These are phyloP conservation scores for Pristionchus mayeri DNA, from an alignment of 2,888 invertebrate genomes.

Conservation along the genomic window DNA sequence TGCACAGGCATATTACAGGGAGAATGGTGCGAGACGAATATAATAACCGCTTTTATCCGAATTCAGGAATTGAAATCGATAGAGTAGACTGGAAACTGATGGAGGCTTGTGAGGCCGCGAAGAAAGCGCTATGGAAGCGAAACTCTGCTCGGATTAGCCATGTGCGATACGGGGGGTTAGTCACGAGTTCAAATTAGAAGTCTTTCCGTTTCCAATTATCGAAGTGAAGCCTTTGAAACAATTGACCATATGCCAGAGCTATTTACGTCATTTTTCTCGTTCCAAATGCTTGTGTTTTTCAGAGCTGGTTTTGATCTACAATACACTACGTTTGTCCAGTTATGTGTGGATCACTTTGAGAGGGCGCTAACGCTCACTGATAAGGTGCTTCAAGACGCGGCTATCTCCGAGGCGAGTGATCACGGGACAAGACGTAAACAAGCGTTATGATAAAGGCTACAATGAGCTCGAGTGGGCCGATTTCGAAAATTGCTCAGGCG, in stretches of 20 bases:
- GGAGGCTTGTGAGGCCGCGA: not conserved
- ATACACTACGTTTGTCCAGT: not conserved
- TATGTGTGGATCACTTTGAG: constrained; percentile 35
- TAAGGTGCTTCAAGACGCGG: not conserved
- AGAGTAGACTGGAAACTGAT: too few relatives aligned
- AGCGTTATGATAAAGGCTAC: not conserved
- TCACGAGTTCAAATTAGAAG: too few relatives aligned
- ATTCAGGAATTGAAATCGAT: too few relatives aligned
- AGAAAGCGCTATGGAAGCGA: not conserved
- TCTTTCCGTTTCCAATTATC: too few relatives aligned
- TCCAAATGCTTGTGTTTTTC: not conserved
- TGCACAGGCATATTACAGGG: not conserved
- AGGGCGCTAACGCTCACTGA: not conserved
- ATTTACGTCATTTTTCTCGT: not conserved
- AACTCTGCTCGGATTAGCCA: not conserved
- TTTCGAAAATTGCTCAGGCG: too few relatives aligned
- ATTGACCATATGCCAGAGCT: not conserved
- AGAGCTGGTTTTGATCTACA: not conserved
- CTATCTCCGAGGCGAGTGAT: not conserved
- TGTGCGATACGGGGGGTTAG: not conserved
- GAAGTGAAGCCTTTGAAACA: too few relatives aligned
- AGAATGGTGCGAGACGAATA: not conserved
- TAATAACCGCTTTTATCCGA: too few relatives aligned
- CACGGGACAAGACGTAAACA: not conserved
- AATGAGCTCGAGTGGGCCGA: too few relatives aligned